Percentiles rank a stretch among this genome's conserved stretches.
phyloP scores from a whole-genome alignment of 2,888 invertebrate genomes.

The Synergus gifuensis region DNA sequence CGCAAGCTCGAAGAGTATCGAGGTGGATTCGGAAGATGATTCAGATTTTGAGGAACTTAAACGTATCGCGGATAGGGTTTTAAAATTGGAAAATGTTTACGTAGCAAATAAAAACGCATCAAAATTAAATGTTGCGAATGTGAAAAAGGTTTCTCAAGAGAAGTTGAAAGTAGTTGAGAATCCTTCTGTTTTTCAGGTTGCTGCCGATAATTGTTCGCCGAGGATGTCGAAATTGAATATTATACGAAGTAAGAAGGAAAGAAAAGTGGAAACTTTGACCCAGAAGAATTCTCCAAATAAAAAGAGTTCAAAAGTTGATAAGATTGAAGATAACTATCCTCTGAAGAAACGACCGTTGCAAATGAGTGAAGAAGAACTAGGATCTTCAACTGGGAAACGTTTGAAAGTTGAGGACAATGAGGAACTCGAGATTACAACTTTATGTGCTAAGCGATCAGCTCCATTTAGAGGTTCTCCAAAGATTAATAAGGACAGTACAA shows the following conservation, averaged over 20 bases:
- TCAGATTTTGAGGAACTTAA: conserved; percentile 46
- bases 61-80: conserved; percentile 43
- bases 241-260: conserved; percentile 40
- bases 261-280: conserved; percentile 25
- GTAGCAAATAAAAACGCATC: conserved; percentile 41
- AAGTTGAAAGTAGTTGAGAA: conserved; percentile 38
- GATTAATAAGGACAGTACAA: not conserved
- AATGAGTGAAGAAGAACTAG: not conserved
- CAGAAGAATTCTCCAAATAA: not conserved
- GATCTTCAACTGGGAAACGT: conserved; percentile 3
- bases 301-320: not conserved
- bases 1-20: conserved; percentile 21
- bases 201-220: conserved; percentile 42
- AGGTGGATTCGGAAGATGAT: conserved; percentile 51
- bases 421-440: not conserved
- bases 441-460: not conserved
- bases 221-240: conserved; percentile 42
- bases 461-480: not conserved
- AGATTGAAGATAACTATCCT: not conserved
- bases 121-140: not conserved
- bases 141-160: not conserved
- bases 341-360: not conserved
- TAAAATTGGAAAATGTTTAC: conserved; percentile 49
- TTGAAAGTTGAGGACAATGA: not conserved
- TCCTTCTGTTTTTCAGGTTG: conserved; percentile 54